phyloP scores from a whole-genome alignment of 2,888 invertebrate species.

The Lasioglossum zephyrum region DNA sequence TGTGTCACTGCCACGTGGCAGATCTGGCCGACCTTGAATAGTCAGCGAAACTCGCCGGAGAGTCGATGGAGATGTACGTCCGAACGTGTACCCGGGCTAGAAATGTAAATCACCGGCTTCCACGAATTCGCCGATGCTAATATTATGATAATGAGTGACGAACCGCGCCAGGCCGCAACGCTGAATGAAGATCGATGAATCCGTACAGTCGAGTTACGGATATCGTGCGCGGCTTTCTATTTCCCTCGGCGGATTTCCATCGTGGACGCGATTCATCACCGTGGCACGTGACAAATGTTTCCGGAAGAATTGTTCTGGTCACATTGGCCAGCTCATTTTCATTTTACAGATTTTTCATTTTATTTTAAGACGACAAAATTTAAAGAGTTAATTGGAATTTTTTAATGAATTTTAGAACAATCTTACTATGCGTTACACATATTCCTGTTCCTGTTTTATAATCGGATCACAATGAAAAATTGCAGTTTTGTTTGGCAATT shows the following conservation, averaged over 20 bases:
- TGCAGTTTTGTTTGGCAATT: too few relatives aligned
- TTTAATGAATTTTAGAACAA: too few relatives aligned
- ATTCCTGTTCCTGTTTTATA: too few relatives aligned
- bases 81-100: constrained; percentile 50
- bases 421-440: too few relatives aligned
- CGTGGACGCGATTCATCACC: constrained; percentile 22
- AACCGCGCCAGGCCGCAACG: constrained; percentile 46
- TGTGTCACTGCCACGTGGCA: constrained; percentile 72
- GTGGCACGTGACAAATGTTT: background rate
- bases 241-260: background rate
- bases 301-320: background rate
- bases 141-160: constrained; percentile 71
- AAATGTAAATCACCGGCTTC: constrained; percentile 70
- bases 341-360: too few relatives aligned
- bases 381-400: too few relatives aligned
- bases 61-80: constrained; percentile 66
- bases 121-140: constrained; percentile 73
- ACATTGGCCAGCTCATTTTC: background rate
- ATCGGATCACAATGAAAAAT: too few relatives aligned
- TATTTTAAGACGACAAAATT: too few relatives aligned
- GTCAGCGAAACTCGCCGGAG: constrained; percentile 58
- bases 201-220: constrained; percentile 47
- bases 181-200: constrained; percentile 69
- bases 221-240: constrained; percentile 4
- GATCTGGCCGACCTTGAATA: constrained; percentile 67